These are phyloP conservation scores for Pseudomyrmex sp. DNA, from an alignment of 1,140 invertebrate genomes.

Conservation along the genomic window DNA sequence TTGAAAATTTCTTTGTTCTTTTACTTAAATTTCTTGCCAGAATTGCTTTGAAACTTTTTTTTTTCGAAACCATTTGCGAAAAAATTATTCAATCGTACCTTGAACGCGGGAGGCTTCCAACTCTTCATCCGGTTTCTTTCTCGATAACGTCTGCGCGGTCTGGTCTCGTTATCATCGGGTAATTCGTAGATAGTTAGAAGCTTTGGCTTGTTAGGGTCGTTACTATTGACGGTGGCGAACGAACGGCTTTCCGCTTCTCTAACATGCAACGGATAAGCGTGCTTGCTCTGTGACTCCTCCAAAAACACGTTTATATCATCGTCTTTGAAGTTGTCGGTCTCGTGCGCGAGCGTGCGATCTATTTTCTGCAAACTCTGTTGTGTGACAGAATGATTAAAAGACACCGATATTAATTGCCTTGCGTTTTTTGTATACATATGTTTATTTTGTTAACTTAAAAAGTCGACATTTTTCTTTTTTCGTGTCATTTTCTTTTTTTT, in stretches of 20 bases:
- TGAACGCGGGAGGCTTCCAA: not conserved
- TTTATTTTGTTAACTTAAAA: too few relatives aligned
- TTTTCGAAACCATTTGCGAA: not conserved
- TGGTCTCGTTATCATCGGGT: conserved; percentile 34
- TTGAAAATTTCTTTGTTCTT: too few relatives aligned
- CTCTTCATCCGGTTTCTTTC: conserved; percentile 12
- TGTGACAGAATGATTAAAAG: not conserved
- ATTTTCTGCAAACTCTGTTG: conserved; percentile 44
- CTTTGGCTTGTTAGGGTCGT: conserved; percentile 32
- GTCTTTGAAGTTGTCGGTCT: conserved; percentile 28
- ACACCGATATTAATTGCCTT: too few relatives aligned
- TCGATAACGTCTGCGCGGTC: conserved; percentile 41
- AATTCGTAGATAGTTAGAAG: conserved; percentile 35
- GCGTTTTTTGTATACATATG: too few relatives aligned
- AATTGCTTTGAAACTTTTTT: not conserved
- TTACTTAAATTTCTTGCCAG: not conserved
- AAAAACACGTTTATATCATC: conserved; percentile 27
- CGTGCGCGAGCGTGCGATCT: conserved; percentile 30
- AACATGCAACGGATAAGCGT: conserved; percentile 10
- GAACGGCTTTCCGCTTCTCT: conserved; percentile 39
- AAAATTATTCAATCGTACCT: conserved; percentile 28
- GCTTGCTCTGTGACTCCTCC: conserved; percentile 12
- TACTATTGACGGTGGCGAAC: not conserved
- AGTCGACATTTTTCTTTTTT: too few relatives aligned
- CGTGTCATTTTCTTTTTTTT: too few relatives aligned